Evolutionary conservation across 2,113 vertebrate species (phyloP), one percentile per base, ranked within the genome.

Genomic region (Willisornis vidua): DNA sequence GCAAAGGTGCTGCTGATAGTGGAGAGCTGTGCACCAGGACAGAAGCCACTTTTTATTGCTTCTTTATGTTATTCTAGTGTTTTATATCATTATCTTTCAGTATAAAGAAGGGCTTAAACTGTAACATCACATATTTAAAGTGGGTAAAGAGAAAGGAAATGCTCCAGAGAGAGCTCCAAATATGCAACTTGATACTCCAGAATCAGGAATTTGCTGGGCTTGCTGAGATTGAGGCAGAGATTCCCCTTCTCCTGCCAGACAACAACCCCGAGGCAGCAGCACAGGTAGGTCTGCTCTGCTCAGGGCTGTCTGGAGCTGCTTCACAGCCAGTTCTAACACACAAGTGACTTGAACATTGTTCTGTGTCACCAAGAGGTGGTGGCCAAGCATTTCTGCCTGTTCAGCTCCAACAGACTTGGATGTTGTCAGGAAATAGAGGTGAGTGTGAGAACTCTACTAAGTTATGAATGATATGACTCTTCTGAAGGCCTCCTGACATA

Each of bases 361-460:
- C 67, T 45, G 51, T 35, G 78, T 24, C 70, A 51, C 93, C 8
- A 26, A 59, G 51, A 2, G 22, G 31, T 58, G 33, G 23, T 52
- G 18, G 65, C 94, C 75, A 20, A 87, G 75, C 76, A 26, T 91
- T 63, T 45, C 96, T 81, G 84, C 87, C 81, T 77, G 3, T 45
- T 9, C 46, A 19, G 41, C 35, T 19, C 70, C 74, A 54, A 6
- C 14, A 45, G 52, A 48, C 25, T 12, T 87, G 51, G 67, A 52
- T 49, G 57, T 39, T 58, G 52, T 35, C 81, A 91, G 59, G 77
- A 87, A 95, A 95, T 24, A 85, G 95, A 94, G 41, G 74, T 12
- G 63, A 94, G 62, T 33, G 82, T 71, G 89, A 90, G 92, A 80
- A 91, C 74, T 93, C 89, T 85, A 87, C 51, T 87, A 55, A 59